These are phyloP conservation scores for Amazonetta brasiliensis DNA, from an alignment of 2,797 vertebrate genomes.

Conservation along the genomic window DNA sequence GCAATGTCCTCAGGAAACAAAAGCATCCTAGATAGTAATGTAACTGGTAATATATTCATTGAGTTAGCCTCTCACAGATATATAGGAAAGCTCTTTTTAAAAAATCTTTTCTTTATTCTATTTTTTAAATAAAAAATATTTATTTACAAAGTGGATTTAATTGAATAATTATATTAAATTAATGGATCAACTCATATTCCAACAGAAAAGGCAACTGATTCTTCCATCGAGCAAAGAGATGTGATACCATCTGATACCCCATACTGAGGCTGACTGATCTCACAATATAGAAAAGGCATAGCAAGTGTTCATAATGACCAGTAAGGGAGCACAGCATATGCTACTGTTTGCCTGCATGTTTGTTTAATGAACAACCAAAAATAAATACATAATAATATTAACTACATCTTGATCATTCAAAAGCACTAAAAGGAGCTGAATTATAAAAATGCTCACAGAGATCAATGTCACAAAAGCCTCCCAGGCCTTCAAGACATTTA, in stretches of 20 bases:
- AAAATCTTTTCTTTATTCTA: background rate
- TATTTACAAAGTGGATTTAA: background rate
- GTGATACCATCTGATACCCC: background rate
- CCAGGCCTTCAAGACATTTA: background rate
- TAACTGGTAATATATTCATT: background rate
- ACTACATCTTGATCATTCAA: background rate
- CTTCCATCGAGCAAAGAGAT: background rate
- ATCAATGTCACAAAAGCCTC: background rate
- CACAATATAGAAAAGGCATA: background rate
- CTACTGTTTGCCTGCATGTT: background rate
- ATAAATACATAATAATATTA: background rate
- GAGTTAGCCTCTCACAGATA: background rate
- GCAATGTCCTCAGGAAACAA: background rate
- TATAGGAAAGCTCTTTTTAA: background rate
- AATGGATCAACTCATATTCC: background rate
- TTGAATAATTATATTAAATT: background rate
- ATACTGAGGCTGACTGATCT: background rate
- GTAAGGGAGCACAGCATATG: background rate
- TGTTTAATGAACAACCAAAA: background rate
- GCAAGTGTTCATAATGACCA: fast-evolving
- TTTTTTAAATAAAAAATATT: background rate
- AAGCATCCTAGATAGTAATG: background rate
- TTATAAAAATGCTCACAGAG: background rate
- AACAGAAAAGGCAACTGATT: background rate
- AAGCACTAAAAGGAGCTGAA: background rate